Evolutionary conservation across 2,797 vertebrate species (phyloP).

Genomic region (Dermochelys coriacea): DNA sequence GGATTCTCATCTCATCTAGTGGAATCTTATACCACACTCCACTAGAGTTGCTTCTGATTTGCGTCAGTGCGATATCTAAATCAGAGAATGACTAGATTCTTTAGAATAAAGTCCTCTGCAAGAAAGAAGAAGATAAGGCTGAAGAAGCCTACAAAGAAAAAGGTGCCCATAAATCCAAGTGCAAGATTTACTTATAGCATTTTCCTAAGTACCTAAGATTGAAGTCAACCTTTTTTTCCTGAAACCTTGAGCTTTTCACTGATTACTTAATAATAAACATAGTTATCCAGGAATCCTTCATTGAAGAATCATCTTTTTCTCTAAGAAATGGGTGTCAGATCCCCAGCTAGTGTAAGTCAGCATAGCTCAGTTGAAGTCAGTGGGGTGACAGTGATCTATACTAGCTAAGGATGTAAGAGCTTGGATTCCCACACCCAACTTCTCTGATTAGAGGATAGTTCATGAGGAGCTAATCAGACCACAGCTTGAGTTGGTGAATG

Average conservation of each 20-base stretch:
- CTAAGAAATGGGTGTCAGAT: neutral
- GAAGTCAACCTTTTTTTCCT: rapidly evolving
- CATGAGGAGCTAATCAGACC: neutral
- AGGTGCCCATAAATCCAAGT: neutral
- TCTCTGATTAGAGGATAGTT: neutral
- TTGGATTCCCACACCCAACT: neutral
- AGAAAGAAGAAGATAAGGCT: neutral
- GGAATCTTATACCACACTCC: neutral
- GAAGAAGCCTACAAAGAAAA: neutral
- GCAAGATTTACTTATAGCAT: neutral
- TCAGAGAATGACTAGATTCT: neutral
- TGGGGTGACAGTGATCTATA: neutral
- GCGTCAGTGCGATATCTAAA: neutral
- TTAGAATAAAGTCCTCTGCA: neutral
- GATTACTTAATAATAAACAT: neutral
- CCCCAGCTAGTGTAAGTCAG: rapidly evolving
- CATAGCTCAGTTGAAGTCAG: neutral
- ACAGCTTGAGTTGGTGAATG: neutral
- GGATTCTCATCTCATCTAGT: too few relatives aligned
- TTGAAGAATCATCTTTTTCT: neutral
- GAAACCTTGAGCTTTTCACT: rapidly evolving
- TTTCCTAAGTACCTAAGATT: neutral
- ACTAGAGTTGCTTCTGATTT: neutral
- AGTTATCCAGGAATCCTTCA: rapidly evolving
- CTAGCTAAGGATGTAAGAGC: neutral